These are phyloP conservation scores for Tangara arthus DNA, from an alignment of 2,797 vertebrate genomes.

Conservation along the genomic window DNA sequence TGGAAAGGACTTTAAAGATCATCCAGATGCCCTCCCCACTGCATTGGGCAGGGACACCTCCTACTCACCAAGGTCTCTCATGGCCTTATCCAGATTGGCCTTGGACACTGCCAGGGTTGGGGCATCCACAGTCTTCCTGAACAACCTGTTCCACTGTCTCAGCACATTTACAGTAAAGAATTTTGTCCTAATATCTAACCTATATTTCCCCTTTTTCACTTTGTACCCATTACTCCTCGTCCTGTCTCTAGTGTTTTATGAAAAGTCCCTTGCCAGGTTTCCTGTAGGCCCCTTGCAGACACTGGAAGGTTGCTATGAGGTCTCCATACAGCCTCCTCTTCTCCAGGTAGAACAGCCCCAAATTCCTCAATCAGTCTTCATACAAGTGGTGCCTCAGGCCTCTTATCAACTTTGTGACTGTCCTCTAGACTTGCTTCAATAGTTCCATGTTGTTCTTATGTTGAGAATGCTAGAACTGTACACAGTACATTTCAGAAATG, in stretches of 20 bases:
- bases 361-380: neutral
- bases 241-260: neutral
- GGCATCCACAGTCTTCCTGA: neutral
- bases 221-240: neutral
- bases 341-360: neutral
- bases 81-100: neutral
- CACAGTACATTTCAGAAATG: neutral
- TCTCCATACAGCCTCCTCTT: neutral
- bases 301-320: neutral
- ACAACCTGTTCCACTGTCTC: neutral
- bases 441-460: accelerated
- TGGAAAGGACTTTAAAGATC: neutral
- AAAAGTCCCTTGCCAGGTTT: neutral
- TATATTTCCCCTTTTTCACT: neutral
- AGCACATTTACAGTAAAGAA: neutral
- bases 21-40: neutral
- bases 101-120: neutral
- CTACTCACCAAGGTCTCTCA: no score
- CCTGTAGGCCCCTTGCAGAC: neutral
- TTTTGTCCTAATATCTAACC: neutral
- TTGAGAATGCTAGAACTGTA: neutral
- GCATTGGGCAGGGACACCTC: neutral
- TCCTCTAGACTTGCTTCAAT: neutral
- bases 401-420: neutral
- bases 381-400: neutral